phyloP scores from a whole-genome alignment of 30 jellyfish, hydroid and myxozoan genomes.

The Sanderia malayensis region DNA sequence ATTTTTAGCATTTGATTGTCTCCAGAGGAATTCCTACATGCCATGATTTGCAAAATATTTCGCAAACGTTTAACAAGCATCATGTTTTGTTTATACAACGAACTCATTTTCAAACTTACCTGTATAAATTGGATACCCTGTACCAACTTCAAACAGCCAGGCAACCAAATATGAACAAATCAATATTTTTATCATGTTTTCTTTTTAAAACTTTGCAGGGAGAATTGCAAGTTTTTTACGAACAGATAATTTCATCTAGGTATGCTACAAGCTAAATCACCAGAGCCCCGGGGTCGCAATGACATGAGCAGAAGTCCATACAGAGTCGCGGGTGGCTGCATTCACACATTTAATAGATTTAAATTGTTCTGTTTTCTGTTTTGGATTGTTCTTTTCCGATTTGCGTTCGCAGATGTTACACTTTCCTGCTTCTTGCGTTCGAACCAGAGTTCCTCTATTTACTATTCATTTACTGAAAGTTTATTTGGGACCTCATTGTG shows the following conservation, averaged over 20 bases:
- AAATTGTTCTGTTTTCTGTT: neutral
- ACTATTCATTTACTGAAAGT: neutral
- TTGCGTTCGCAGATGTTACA: neutral
- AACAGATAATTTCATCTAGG: neutral
- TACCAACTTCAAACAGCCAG: slow-evolving; percentile 3
- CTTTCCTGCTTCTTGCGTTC: neutral
- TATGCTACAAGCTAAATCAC: neutral
- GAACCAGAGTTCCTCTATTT: neutral
- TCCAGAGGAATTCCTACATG: too few relatives aligned
- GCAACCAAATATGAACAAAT: neutral
- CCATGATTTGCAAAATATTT: too few relatives aligned
- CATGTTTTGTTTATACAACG: too few relatives aligned
- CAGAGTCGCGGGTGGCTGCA: neutral
- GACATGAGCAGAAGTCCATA: neutral
- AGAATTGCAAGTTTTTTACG: neutral
- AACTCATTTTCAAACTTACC: too few relatives aligned
- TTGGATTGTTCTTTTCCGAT: neutral
- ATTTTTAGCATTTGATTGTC: too few relatives aligned
- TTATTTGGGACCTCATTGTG: too few relatives aligned
- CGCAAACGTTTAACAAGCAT: too few relatives aligned
- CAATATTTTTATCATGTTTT: neutral
- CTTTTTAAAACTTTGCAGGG: neutral
- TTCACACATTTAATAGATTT: neutral
- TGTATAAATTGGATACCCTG: slow-evolving; percentile 48
- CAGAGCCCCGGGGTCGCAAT: neutral